Evolutionary conservation across 2,797 vertebrate species (phyloP), one percentile per base, ranked within the genome.

Genomic region (Mus caroli): DNA sequence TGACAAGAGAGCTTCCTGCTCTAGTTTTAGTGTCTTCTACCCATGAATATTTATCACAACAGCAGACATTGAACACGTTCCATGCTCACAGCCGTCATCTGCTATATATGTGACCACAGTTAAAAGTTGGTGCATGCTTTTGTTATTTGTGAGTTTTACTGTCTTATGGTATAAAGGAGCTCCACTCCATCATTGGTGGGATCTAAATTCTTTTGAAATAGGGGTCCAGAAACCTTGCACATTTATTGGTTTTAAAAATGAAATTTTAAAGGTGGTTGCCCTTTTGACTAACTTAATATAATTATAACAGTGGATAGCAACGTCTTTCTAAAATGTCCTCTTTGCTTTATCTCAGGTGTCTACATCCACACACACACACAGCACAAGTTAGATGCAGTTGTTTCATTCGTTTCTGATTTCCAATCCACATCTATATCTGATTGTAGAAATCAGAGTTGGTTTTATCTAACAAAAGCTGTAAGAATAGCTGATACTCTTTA

Each of bases 31-130:
- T 64, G 60, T 96, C 82, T 94, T 88, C 50, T 6, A 1, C 10
- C 37, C 58, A 79, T 95, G 92, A 95, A 91, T 97, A 96, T 97
- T 95, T 91, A 96, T 84, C 14, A 31, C 0, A 13, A 62, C 12
- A 56, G n/a, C 40, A 88, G n/a, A 46, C 73, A 86, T 43, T 89
- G 73, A 94, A 37, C 13, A 46, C 40, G 20, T 88, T 90, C 15
- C 46, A 62, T 80, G 83, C 19, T 91, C 87, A 40, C 26, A 69
- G 54, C 26, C 2, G 4, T 43, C 56, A 20, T 67, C 62, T 19
- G 69, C 71, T 75, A 0, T 9, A 20, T 11, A 40, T 3, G 0
- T 0, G 0, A 4, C 67, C 17, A 19, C 0, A 75, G 80, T 91
- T 94, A 78, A 95, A 87, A 91, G 77, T n/a, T 86, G 83, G 0